Evolutionary conservation across 2,113 vertebrate species (phyloP), one percentile per base, ranked within the genome.

Genomic region (Lophochroa leadbeateri): DNA sequence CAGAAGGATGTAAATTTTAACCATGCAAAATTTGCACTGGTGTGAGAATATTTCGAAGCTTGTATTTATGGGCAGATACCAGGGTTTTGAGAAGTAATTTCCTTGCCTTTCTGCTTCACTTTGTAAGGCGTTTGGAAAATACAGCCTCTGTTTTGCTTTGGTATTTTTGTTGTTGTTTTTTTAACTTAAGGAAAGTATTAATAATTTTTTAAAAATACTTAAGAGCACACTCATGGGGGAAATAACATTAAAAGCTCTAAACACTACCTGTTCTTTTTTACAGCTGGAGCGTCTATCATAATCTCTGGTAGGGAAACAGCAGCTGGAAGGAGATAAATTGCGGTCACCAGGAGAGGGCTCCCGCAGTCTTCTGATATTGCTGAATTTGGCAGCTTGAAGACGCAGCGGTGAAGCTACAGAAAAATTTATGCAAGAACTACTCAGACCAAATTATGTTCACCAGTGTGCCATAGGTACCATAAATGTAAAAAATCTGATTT

Each of bases 301-400:
- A 41, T 55, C 20, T 71, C 13, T 58, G 13, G 7, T 20, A 4
- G 7, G 25, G 16, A 57, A 65, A 50, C 63, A 57, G 67, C 41
- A 67, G 76, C 28, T 63, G n/a, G 19, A 67, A 28, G 10, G 39
- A 71, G 28, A 85, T 31, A 33, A 81, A 80, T 49, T n/a, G 50
- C 29, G 2, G 63, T 86, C 39, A 84, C 94, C 94, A 96, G 95
- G 68, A 96, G 96, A 94, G 96, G 95, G 95, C 90, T 94, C 90
- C 60, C 95, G 4, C 55, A 80, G 80, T 28, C 88, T 88, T 65
- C 63, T 55, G 76, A 43, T 86, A 17, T 12, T 39, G 13, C 25
- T 50, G 68, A 74, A 50, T 4, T 14, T 12, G 16, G 11, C 6
- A 46, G 18, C 31, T n/a, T 37, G 57, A 65, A 46, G 33, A 53